phyloP scores from a whole-genome alignment of 2,888 invertebrate species.

The Limnephilus lunatus region DNA sequence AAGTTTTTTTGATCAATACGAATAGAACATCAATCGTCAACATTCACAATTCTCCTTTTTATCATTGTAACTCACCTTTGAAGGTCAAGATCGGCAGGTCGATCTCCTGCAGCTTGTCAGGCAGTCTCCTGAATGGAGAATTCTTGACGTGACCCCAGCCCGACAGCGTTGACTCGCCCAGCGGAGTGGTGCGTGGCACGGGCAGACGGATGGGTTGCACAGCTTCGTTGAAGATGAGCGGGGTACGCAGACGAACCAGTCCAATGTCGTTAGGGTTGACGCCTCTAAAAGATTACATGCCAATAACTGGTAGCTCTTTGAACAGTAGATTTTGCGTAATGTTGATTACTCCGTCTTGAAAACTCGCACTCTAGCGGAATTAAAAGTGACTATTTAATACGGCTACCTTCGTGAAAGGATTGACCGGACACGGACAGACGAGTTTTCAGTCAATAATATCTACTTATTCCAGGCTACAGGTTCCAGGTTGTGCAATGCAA shows the following conservation, averaged over 20 bases:
- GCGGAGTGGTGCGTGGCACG: constrained; percentile 66
- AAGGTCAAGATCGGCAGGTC: constrained; percentile 72
- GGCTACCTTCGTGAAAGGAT: too few species aligned
- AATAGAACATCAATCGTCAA: background rate
- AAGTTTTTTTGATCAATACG: too few species aligned
- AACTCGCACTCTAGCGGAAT: too few species aligned
- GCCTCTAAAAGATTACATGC: constrained; percentile 67
- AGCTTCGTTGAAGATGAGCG: constrained; percentile 71
- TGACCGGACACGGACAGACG: too few species aligned
- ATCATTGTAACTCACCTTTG: constrained; percentile 69
- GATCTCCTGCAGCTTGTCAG: constrained; percentile 74
- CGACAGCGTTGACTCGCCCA: constrained; percentile 70
- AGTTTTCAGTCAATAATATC: too few species aligned
- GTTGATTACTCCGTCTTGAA: too few species aligned
- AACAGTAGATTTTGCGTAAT: too few species aligned
- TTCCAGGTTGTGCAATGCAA: too few species aligned
- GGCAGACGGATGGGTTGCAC: constrained; percentile 75
- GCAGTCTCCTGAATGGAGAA: constrained; percentile 71
- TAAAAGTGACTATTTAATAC: too few species aligned
- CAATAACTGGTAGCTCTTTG: background rate
- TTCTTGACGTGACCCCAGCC: constrained; percentile 77
- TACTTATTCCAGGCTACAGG: too few species aligned
- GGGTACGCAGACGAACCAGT: constrained; percentile 71
- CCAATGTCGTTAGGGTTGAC: constrained; percentile 78
- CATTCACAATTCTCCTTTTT: background rate